Conservation (phyloP, 1,140 invertebrate species). For the Lasioglossum baleicum region DNA sequence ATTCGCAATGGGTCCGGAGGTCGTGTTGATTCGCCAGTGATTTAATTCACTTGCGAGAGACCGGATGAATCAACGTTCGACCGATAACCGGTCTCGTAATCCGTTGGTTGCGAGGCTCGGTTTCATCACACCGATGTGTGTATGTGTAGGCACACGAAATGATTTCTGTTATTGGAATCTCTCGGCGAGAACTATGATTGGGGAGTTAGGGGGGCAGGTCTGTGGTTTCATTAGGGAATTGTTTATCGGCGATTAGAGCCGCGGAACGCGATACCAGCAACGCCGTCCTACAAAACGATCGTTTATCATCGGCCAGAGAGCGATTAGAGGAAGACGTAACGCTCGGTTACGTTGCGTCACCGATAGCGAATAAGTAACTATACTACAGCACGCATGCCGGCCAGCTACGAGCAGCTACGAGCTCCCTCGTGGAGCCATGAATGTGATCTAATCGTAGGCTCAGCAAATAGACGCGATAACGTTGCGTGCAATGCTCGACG, state of each 20-base stretch:
- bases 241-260: not conserved
- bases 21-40: not conserved
- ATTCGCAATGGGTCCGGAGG: conserved; percentile 9
- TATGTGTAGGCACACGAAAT: conserved; percentile 28
- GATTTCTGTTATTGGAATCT: conserved; percentile 57
- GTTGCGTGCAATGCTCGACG: not conserved
- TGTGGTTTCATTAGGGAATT: not conserved
- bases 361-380: not conserved
- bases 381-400: no score
- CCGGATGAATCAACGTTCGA: not conserved
- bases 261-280: not conserved
- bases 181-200: no score
- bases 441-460: conserved; percentile 5
- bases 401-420: not conserved
- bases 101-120: conserved; percentile 26
- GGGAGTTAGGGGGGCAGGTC: no score
- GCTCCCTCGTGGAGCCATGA: not conserved
- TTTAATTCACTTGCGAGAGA: no score
- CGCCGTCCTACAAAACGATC: not conserved
- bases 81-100: conserved; percentile 55
- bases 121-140: conserved; percentile 52
- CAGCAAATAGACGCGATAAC: conserved; percentile 3
- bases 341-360: conserved; percentile 19
- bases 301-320: not conserved
- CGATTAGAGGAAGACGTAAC: not conserved